Base-by-base conservation (phyloP, 2,113 vertebrate genomes). In the Oryzias melastigma region DNA sequence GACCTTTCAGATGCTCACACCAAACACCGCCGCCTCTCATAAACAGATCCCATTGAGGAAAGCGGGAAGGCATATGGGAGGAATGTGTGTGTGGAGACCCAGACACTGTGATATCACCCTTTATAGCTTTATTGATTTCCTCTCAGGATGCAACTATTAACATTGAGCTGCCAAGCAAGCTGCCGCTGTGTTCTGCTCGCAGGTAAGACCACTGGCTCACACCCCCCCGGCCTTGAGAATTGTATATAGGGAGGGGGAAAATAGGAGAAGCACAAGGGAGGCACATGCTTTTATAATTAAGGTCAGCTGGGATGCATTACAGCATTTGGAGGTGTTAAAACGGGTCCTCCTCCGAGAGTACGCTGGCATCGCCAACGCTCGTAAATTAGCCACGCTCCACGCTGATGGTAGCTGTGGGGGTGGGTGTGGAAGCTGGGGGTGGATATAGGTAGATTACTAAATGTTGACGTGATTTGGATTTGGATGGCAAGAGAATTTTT, bases 241-340 rank as follows among this genome's bases (percentile, higher is more conserved):
- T 75, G 71, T 65, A 74, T 77, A 72, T 50, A 15, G 12, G 58
- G 16, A 58, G 47, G 56, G 22, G 8, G 44, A 27, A 20, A 14
- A 44, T 47, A 50, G 70, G 63, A 57, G 63, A 52, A 48, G 58
- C 77, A 73, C 71, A 69, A 63, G 85, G 73, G 77, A 86, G 75
- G 83, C 84, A 78, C 88, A 88, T 91, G 88, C 88, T 91, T 91
- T 91, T 91, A 90, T 91, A 92, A 92, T 92, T 91, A 92, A 91
- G 90, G 91, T 92, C 91, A 92, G 88, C 88, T 90, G 91, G 91
- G 91, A 92, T 88, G 85, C 87, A 92, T 92, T 92, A 91, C 90
- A 87, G 86, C 89, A 91, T 92, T 92, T 88, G 86, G 87, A 92
- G 91, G 91, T 91, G 90, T 92, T 92, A 92, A 92, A 92, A 90